phyloP scores from a whole-genome alignment of 2,113 vertebrate species.

The Centrocercus urophasianus region DNA sequence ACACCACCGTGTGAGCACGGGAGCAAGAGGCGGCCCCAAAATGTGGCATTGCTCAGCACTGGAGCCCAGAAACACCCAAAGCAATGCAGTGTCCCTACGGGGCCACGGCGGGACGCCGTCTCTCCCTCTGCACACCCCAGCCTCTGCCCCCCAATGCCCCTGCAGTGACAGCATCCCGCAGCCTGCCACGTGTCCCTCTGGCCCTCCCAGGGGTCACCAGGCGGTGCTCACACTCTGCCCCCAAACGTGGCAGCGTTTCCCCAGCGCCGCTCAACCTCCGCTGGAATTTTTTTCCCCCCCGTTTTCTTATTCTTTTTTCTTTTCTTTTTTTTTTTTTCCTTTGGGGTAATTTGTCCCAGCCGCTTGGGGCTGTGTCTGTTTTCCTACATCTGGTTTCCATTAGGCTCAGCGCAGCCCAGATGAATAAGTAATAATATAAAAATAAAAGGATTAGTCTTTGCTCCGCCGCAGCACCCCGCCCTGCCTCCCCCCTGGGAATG shows the following conservation, averaged over 20 bases:
- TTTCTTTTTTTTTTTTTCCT: slow-evolving; percentile 56
- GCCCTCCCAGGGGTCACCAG: not conserved
- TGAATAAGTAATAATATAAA: slow-evolving; percentile 82
- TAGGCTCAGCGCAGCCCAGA: slow-evolving; percentile 80
- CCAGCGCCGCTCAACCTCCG: slow-evolving; percentile 62
- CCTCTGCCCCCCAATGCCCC: not conserved
- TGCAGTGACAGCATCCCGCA: not conserved
- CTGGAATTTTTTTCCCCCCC: slow-evolving; percentile 74
- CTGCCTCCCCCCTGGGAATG: not conserved
- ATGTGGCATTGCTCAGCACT: not conserved
- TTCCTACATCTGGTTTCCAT: slow-evolving; percentile 92
- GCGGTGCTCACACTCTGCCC: not conserved
- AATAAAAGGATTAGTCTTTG: slow-evolving; percentile 79
- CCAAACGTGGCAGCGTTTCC: not conserved
- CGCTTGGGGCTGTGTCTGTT: slow-evolving; percentile 85
- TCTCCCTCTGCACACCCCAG: not conserved
- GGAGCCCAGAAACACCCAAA: not conserved
- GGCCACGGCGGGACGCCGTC: not conserved
- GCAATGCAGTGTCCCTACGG: not conserved
- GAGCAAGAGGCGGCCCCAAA: not conserved
- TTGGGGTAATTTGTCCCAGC: slow-evolving; percentile 88
- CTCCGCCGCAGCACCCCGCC: slow-evolving; percentile 64
- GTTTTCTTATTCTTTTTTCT: not conserved
- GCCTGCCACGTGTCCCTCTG: not conserved
- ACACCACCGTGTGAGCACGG: fast-evolving